Evolutionary conservation across 2,888 invertebrate species (phyloP), one percentile per base, ranked within the genome.

Genomic region (Drosophila subsilvestris): DNA sequence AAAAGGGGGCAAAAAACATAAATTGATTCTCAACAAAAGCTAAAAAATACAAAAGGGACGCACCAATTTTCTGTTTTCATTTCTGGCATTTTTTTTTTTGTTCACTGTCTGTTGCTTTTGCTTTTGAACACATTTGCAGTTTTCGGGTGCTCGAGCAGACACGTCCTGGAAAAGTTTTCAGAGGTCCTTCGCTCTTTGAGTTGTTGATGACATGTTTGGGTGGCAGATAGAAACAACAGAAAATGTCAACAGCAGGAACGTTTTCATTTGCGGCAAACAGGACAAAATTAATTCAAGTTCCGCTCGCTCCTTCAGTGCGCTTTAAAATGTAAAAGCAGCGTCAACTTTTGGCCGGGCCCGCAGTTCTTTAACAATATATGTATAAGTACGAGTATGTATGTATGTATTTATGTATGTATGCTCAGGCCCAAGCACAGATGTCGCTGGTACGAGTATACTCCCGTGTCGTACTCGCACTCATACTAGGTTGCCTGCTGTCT

Each of bases 161-260:
- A 71, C 66, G 66, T 74, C 55, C 20, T 44, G 65, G 10, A 66
- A 71, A 71, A 72, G 45, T 74, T 71, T 71, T n/a, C 37, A 49
- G 42, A 74, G 71, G 67, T 49, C 69, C 69, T 49, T 44, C 37
- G 71, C 56, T 57, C 71, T 71, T 71, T 71, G 74, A 74, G 67
- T 74, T 71, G 71, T 58, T 71, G 71, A 74, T 71, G 71, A 71
- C 71, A 71, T 74, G 57, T 71, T 71, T 74, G 42, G 66, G 67
- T 32, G 37, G 47, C 32, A 51, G 42, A 37, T 43, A 50, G 63
- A 43, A 59, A 48, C 51, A 62, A 68, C 70, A 73, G 61, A 69
- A 80, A 88, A 88, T 83, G 88, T 83, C 83, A 83, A 83, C 88
- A 88, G 62, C 83, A 86, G 88, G 48, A 58, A 67, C 61, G 68